Percentiles rank a stretch among this genome's conserved stretches.
These are phyloP conservation scores for Neoitamus cyanurus DNA, from an alignment of 2,888 invertebrate genomes.

Conservation along the genomic window DNA sequence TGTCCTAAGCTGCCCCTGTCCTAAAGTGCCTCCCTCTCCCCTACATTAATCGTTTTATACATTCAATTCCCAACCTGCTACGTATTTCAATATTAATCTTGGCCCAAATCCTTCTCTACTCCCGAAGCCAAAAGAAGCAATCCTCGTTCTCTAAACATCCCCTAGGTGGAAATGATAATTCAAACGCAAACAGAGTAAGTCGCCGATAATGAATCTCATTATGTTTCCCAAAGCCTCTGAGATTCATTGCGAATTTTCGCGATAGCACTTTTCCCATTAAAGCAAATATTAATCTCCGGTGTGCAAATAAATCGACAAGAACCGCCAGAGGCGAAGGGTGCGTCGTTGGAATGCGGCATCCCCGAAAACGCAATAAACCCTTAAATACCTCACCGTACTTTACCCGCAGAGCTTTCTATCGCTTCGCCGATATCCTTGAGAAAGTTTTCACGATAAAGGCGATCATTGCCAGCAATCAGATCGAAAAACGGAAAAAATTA, in stretches of 20 bases:
- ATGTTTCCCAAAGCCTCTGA: not conserved
- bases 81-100: not conserved
- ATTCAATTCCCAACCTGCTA: not conserved
- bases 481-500: not conserved
- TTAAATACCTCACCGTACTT: not conserved
- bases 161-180: not conserved
- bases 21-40: too few relatives aligned
- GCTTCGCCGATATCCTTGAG: not conserved
- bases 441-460: not conserved
- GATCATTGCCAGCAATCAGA: conserved; percentile 7
- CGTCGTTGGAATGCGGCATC: not conserved
- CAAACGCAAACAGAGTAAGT: not conserved
- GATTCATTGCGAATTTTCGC: not conserved
- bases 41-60: not conserved
- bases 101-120: not conserved
- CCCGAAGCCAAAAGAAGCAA: not conserved
- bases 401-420: not conserved
- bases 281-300: not conserved
- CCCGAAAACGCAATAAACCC: not conserved
- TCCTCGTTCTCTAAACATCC: not conserved
- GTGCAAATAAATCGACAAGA: not conserved
- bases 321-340: not conserved
- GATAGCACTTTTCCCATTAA: conserved; percentile 1
- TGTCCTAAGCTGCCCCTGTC: too few relatives aligned
- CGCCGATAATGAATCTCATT: not conserved